These are phyloP conservation scores for Tachystola acroxantha DNA, from an alignment of 2,888 invertebrate genomes.

Conservation along the genomic window DNA sequence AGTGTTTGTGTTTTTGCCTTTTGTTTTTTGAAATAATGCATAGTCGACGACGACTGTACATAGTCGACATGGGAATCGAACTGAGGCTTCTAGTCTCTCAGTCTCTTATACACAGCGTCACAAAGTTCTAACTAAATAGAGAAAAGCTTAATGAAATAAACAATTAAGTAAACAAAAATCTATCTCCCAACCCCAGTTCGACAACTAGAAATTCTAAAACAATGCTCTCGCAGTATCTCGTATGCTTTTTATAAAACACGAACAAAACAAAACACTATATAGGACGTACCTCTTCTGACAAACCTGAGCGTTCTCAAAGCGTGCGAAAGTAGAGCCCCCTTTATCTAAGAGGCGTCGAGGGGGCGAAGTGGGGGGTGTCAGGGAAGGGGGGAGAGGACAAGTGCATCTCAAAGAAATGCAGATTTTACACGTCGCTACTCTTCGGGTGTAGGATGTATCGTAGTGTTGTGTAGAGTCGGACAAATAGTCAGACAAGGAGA, in stretches of 20 bases:
- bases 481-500: too few relatives aligned
- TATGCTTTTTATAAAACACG: conserved; percentile 28
- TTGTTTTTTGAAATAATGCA: too few relatives aligned
- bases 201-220: conserved; percentile 14
- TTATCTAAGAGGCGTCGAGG: conserved; percentile 44
- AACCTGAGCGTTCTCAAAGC: conserved; percentile 68
- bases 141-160: too few relatives aligned
- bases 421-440: conserved; percentile 78
- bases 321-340: conserved; percentile 72
- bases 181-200: neutral
- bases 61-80: too few relatives aligned
- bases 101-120: too few relatives aligned
- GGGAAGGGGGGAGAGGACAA: conserved; percentile 44
- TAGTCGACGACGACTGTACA: too few relatives aligned
- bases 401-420: conserved; percentile 79
- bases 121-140: too few relatives aligned
- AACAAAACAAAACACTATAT: conserved; percentile 36
- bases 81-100: too few relatives aligned
- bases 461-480: conserved; percentile 11
- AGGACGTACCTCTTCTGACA: conserved; percentile 35
- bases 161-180: too few relatives aligned
- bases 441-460: conserved; percentile 67
- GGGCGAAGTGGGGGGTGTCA: conserved; percentile 10
- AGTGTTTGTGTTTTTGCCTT: too few relatives aligned
- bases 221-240: conserved; percentile 19